Evolutionary conservation across 2,113 vertebrate species (phyloP).

Genomic region (Ursus arctos): DNA sequence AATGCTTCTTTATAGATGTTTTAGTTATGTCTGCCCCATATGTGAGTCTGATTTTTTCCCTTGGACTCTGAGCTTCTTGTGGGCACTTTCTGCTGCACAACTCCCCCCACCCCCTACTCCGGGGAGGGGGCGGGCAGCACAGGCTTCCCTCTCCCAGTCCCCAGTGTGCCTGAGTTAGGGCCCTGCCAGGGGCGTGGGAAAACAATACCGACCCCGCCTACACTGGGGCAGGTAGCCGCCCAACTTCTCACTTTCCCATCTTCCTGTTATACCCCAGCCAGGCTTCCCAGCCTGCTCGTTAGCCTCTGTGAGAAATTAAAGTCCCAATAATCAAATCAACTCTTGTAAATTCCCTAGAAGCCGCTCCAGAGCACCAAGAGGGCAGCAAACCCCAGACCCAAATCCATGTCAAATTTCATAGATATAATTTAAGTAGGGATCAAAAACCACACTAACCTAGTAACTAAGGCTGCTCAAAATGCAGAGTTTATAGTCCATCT

Average conservation of each 20-base stretch:
- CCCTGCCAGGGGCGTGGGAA: background rate
- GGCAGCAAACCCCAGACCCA: conserved; percentile 75
- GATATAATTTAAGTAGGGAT: conserved; percentile 88
- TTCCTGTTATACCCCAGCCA: background rate
- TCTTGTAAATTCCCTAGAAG: conserved; percentile 75
- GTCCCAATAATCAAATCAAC: conserved; percentile 70
- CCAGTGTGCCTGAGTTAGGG: background rate
- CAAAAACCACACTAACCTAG: conserved; percentile 82
- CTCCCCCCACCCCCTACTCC: too few species aligned
- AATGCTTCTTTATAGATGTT: conserved; percentile 35
- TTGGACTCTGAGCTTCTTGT: background rate
- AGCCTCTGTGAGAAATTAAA: conserved; percentile 75
- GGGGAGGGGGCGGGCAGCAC: background rate
- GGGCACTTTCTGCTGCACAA: background rate
- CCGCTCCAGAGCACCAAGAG: conserved; percentile 76
- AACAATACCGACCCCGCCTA: background rate
- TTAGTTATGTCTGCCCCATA: conserved; percentile 46
- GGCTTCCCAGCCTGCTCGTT: conserved; percentile 53
- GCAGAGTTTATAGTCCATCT: conserved; percentile 90
- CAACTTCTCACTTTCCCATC: background rate
- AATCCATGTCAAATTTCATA: conserved; percentile 83
- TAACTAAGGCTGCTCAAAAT: conserved; percentile 88
- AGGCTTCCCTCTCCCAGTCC: background rate
- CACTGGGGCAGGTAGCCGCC: background rate
- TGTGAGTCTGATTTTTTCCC: background rate